Conservation (phyloP, 2,113 vertebrate species). For the Aix galericulata region DNA sequence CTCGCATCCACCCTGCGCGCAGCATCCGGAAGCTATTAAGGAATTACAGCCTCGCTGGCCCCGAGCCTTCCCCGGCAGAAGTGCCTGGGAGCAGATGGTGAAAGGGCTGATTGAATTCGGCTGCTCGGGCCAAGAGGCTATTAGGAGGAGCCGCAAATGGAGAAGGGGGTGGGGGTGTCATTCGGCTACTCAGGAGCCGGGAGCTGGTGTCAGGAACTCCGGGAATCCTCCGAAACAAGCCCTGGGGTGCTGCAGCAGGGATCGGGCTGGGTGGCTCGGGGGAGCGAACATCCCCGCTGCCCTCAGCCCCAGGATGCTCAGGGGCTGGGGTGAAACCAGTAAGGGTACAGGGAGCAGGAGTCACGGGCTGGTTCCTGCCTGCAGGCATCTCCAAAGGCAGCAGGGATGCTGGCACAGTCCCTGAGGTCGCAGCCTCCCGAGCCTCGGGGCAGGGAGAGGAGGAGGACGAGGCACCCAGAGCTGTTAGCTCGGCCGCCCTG, state of each 20-base stretch:
- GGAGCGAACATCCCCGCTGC: not conserved
- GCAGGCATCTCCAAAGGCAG: not conserved
- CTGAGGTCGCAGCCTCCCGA: not conserved
- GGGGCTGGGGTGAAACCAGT: not conserved
- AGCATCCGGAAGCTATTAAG: conserved; percentile 76
- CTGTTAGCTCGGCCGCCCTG: not conserved
- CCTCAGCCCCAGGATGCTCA: not conserved
- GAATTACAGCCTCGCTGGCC: conserved; percentile 72
- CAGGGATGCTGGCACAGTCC: not conserved
- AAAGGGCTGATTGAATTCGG: conserved; percentile 69
- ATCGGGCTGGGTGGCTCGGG: not conserved
- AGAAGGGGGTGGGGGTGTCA: conserved; percentile 35
- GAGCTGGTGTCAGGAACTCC: conserved; percentile 24
- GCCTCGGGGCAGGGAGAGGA: not conserved
- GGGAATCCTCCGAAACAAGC: conserved; percentile 3
- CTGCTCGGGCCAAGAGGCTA: conserved; percentile 43
- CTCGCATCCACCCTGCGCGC: conserved; percentile 3
- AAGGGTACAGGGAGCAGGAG: rapidly evolving
- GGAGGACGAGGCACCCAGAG: not conserved
- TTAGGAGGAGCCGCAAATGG: not conserved
- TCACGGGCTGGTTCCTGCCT: not conserved
- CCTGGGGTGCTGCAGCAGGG: not conserved
- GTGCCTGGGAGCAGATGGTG: conserved; percentile 62
- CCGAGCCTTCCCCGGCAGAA: conserved; percentile 46
- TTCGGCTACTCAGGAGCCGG: not conserved